Percentiles rank a stretch among this genome's conserved stretches.
Evolutionary conservation across 1,140 invertebrate genomes (phyloP).

Genomic region (Saccostrea echinata): DNA sequence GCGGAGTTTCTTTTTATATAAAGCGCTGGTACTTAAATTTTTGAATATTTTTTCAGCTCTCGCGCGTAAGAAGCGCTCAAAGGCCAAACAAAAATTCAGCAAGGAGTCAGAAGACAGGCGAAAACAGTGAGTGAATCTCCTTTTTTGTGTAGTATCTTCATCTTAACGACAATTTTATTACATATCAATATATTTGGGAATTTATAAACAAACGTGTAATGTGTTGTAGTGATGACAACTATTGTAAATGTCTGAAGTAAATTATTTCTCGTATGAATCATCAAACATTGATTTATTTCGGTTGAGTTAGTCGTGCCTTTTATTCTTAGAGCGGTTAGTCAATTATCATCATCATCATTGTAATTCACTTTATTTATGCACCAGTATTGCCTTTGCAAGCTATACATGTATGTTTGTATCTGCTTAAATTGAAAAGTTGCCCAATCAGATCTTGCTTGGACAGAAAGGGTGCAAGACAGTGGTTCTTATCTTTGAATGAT

Average conservation of each 20-base stretch:
- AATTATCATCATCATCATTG: no score
- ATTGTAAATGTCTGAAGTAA: background rate
- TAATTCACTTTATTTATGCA: no score
- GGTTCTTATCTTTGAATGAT: no score
- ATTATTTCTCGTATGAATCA: slow-evolving; percentile 10
- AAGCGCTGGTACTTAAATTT: slow-evolving; percentile 29
- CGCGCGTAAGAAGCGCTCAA: slow-evolving; percentile 78
- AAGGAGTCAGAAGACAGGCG: slow-evolving; percentile 28
- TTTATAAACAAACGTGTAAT: no score
- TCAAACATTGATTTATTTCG: slow-evolving; percentile 32
- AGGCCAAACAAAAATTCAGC: slow-evolving; percentile 40
- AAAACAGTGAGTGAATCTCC: slow-evolving; percentile 11
- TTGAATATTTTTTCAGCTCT: slow-evolving; percentile 74
- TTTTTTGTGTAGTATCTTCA: background rate
- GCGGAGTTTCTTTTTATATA: background rate
- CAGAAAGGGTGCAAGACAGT: no score
- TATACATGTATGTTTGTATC: no score
- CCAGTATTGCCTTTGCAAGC: no score
- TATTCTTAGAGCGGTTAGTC: background rate
- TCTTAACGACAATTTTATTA: background rate
- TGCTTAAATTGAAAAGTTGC: no score
- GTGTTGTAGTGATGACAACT: no score
- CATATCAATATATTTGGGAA: no score
- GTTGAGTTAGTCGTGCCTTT: background rate
- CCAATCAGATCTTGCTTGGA: no score